Evolutionary conservation across 1,140 invertebrate genomes (phyloP).

Genomic region (Drosophila suzukii): DNA sequence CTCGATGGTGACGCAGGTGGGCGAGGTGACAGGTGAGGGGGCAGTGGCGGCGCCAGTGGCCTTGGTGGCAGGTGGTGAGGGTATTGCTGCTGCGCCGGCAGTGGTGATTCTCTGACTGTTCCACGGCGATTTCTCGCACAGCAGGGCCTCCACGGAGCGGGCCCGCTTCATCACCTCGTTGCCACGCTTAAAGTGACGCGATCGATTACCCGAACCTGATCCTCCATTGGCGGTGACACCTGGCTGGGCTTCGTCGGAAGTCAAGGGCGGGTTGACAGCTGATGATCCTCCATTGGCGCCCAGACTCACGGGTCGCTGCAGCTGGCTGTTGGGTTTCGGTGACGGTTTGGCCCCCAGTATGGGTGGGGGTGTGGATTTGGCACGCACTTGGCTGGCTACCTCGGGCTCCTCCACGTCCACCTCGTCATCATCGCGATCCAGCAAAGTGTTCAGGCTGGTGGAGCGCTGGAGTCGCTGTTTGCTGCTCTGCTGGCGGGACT

Average conservation of each 20-base stretch:
- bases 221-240: conserved; percentile 17
- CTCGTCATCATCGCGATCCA: conserved; percentile 88
- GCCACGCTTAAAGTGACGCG: conserved; percentile 80
- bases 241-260: conserved; percentile 1
- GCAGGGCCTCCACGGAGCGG: conserved; percentile 92
- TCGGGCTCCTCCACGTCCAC: conserved; percentile 37
- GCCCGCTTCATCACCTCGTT: conserved; percentile 89
- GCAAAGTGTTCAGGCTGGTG: conserved; percentile 92
- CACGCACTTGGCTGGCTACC: conserved; percentile 25
- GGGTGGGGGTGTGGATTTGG: conserved; percentile 50
- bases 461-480: conserved; percentile 90
- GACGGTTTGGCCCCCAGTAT: conserved; percentile 58
- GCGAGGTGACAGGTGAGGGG: conserved; percentile 26
- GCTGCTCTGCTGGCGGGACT: conserved; percentile 87
- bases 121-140: conserved; percentile 86
- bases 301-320: conserved; percentile 43
- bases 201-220: conserved; percentile 40
- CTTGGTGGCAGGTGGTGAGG: conserved; percentile 47
- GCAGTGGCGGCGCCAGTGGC: neutral
- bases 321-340: conserved; percentile 40
- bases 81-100: neutral
- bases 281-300: conserved; percentile 27
- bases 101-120: conserved; percentile 55
- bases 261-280: neutral
- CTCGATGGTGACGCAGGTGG: conserved; percentile 77